These are phyloP conservation scores for Spisula solida DNA, from an alignment of 2,888 invertebrate species.

Conservation along the genomic window DNA sequence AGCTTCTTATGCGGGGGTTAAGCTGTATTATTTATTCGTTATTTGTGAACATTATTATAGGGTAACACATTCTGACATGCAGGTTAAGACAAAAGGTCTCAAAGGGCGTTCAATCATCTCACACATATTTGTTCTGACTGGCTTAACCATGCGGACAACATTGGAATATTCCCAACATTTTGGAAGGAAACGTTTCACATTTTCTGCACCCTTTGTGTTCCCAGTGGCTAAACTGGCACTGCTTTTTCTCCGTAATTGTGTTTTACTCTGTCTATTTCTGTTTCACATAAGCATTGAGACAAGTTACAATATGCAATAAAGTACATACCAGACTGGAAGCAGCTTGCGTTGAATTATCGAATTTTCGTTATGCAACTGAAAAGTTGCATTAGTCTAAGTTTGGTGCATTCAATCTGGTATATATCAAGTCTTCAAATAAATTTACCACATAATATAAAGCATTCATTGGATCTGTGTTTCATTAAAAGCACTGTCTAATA, in stretches of 20 bases:
- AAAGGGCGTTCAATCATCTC: no score
- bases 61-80: no score
- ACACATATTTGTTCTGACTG: no score
- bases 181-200: background rate
- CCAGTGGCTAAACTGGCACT: background rate
- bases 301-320: background rate
- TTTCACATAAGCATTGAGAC: background rate
- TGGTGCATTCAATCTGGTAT: background rate
- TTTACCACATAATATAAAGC: background rate
- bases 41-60: no score
- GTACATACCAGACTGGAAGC: background rate
- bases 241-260: background rate
- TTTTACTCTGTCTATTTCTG: background rate
- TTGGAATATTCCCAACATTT: no score
- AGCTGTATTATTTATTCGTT: no score
- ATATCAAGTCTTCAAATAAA: background rate
- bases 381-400: background rate
- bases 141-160: no score
- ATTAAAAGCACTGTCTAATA: background rate
- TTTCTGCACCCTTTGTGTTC: background rate
- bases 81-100: no score
- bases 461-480: background rate
- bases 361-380: background rate
- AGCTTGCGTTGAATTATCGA: background rate
- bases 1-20: no score